Evolutionary conservation across 2,113 vertebrate genomes (phyloP).

Genomic region (Ctenomys sociabilis): DNA sequence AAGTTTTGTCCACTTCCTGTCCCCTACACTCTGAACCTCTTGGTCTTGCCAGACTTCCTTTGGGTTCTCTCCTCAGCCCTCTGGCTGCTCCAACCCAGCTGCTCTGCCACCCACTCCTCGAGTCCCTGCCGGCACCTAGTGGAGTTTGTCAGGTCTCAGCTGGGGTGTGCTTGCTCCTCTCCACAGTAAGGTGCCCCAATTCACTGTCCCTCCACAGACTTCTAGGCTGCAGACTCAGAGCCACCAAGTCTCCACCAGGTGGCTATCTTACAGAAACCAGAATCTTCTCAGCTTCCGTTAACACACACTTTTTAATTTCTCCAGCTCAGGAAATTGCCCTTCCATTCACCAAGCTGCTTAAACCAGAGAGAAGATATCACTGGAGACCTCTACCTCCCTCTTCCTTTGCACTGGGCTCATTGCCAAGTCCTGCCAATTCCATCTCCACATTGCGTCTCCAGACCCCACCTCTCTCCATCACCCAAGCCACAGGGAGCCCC

Average conservation of each 20-base stretch:
- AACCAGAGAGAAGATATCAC: not conserved
- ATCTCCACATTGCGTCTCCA: not conserved
- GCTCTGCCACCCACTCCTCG: not conserved
- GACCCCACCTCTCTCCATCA: not conserved
- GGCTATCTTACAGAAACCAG: not conserved
- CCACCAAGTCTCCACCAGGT: not conserved
- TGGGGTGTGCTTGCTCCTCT: not conserved
- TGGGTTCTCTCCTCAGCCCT: not conserved
- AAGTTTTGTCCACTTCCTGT: not conserved
- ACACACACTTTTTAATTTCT: not conserved
- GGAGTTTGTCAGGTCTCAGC: not conserved
- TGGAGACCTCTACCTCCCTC: accelerated
- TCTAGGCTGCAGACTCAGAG: not conserved
- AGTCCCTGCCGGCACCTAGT: too few species aligned
- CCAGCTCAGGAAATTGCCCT: not conserved
- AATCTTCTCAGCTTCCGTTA: not conserved
- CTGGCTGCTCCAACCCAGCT: not conserved
- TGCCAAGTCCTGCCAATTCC: not conserved
- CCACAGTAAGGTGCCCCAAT: not conserved
- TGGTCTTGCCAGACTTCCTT: not conserved
- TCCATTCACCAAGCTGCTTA: not conserved
- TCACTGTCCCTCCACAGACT: too few species aligned
- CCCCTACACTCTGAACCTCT: not conserved
- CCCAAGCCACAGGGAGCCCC: not conserved
- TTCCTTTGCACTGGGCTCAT: not conserved